Percentiles rank a stretch among this genome's conserved stretches.
Conservation (phyloP, 2,797 vertebrate species). For the Falco biarmicus region DNA sequence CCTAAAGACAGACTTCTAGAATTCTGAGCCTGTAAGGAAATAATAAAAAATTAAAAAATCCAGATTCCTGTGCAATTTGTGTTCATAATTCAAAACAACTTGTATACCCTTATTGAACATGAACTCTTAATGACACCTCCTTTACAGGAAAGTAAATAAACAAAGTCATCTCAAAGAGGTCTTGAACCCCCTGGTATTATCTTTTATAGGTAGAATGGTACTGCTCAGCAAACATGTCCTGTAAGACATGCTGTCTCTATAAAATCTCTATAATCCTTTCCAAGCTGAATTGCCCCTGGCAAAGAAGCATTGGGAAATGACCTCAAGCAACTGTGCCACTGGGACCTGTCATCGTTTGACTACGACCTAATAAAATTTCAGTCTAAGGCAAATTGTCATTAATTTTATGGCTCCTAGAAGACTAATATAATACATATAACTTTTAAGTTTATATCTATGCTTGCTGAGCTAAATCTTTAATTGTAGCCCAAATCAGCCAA, state of each 20-base stretch:
- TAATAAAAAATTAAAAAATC: too few relatives aligned
- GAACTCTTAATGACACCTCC: neutral
- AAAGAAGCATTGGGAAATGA: conserved; percentile 9
- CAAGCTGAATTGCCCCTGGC: neutral
- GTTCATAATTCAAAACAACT: neutral
- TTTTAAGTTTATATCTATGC: conserved; percentile 40
- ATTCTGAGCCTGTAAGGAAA: neutral
- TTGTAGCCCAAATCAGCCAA: conserved; percentile 20
- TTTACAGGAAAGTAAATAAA: conserved; percentile 14
- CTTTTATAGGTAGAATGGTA: neutral
- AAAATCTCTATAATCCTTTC: neutral
- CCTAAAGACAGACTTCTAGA: neutral
- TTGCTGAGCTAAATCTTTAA: conserved; percentile 55
- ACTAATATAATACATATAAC: conserved; percentile 13
- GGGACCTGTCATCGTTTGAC: conserved; percentile 51
- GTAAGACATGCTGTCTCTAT: neutral
- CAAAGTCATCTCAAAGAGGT: conserved; percentile 38
- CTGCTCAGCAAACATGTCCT: conserved; percentile 24
- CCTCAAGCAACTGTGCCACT: conserved; percentile 45
- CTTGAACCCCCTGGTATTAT: neutral
- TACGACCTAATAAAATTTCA: conserved; percentile 29
- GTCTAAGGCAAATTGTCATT: conserved; percentile 64
- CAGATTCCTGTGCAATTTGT: neutral
- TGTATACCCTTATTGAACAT: neutral
- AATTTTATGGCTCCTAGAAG: conserved; percentile 48